Conservation (phyloP, 2,797 vertebrate species). For the Enteromius treurensis region DNA sequence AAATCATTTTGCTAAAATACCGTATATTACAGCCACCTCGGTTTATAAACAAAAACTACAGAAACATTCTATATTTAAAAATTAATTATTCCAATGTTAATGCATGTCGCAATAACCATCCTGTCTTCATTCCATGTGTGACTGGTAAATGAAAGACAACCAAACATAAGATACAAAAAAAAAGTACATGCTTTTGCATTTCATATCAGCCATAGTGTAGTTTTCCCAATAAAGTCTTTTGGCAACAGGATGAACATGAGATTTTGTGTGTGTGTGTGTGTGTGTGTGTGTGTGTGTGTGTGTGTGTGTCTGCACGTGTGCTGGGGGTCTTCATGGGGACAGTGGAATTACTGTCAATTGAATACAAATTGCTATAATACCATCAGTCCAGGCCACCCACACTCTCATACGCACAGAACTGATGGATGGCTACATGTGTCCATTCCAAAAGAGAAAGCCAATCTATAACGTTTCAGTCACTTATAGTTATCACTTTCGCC, state of each 20-base stretch:
- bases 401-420: slow-evolving; percentile 72
- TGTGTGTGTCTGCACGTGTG: slow-evolving; percentile 18
- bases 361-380: slow-evolving; percentile 78
- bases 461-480: slow-evolving; percentile 58
- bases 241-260: neutral
- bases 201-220: neutral
- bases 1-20: neutral
- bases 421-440: slow-evolving; percentile 78
- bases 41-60: neutral
- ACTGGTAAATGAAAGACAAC: neutral
- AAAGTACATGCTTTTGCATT: neutral
- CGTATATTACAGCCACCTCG: neutral
- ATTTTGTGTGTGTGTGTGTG: slow-evolving; percentile 34
- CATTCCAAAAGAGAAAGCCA: slow-evolving; percentile 68
- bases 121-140: neutral
- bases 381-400: slow-evolving; percentile 61
- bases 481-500: slow-evolving; percentile 54
- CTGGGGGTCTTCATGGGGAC: slow-evolving; percentile 23
- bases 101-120: neutral
- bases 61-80: neutral
- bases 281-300: slow-evolving; percentile 39
- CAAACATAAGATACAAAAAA: neutral
- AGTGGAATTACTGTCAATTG: slow-evolving; percentile 76
- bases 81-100: neutral
- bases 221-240: neutral